phyloP scores from a whole-genome alignment of 1,140 invertebrate species.

The Bemisia tabaci region DNA sequence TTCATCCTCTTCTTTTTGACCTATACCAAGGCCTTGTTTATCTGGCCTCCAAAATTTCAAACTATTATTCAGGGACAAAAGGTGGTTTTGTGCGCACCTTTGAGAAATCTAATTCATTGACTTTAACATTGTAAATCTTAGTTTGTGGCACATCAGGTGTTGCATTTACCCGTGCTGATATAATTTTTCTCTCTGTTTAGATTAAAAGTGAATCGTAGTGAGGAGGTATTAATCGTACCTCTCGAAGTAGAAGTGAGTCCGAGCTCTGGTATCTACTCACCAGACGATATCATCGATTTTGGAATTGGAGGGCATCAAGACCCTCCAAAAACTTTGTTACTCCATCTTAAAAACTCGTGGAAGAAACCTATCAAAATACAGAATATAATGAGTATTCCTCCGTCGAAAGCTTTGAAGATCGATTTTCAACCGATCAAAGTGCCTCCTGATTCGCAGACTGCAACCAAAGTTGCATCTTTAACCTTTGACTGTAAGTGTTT shows the following conservation, averaged over 20 bases:
- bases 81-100: no score
- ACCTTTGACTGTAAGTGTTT: conserved; percentile 58
- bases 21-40: no score
- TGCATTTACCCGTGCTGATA: background rate
- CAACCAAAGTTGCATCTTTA: conserved; percentile 50
- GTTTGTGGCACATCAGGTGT: background rate
- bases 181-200: background rate
- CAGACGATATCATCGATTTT: conserved; percentile 67
- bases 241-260: conserved; percentile 75
- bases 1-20: no score
- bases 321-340: conserved; percentile 43
- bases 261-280: conserved; percentile 55
- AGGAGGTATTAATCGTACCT: conserved; percentile 35
- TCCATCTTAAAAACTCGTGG: conserved; percentile 57
- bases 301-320: conserved; percentile 59
- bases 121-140: background rate
- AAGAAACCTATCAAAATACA: conserved; percentile 52
- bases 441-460: conserved; percentile 42
- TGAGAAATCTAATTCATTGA: background rate
- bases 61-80: no score
- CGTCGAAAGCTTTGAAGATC: conserved; percentile 43
- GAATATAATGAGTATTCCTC: conserved; percentile 42
- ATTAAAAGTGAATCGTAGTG: background rate
- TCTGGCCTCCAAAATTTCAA: no score
- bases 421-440: conserved; percentile 46